Conservation (phyloP, 2,888 invertebrate genomes). For the Eucriotettix oculatus region DNA sequence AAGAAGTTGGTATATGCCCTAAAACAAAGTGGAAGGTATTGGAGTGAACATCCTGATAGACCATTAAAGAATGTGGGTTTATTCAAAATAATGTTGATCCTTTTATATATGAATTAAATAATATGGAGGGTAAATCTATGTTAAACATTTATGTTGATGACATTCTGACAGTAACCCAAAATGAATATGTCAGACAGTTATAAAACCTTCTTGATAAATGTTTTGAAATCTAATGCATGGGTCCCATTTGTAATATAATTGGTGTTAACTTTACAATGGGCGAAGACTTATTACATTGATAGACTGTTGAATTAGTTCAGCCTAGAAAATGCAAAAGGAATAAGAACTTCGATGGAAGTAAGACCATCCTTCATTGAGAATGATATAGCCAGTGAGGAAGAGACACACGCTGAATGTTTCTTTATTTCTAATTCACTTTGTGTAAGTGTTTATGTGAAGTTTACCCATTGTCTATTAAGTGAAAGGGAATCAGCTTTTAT, state of each 20-base stretch:
- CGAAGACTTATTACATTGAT: neutral
- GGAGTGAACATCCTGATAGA: slow-evolving; percentile 4
- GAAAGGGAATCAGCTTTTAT: no score
- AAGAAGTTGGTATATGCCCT: slow-evolving; percentile 3
- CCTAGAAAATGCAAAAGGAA: neutral
- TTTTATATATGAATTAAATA: neutral
- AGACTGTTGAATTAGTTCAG: neutral
- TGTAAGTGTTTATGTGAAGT: no score
- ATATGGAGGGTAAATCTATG: neutral
- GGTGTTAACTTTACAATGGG: neutral
- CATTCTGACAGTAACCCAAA: neutral
- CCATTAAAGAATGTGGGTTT: neutral
- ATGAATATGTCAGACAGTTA: no score
- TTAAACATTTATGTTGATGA: neutral
- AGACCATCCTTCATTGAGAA: neutral
- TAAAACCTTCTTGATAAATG: neutral
- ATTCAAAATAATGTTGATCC: neutral
- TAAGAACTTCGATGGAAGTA: neutral
- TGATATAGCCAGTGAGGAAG: no score
- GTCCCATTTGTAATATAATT: neutral
- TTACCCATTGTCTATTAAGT: no score
- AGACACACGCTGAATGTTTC: no score
- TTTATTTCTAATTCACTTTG: no score
- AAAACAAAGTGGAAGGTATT: slow-evolving; percentile 5
- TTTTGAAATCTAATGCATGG: neutral